A percentile compares a stretch with the other conserved stretches of the same genome.
Evolutionary conservation across 23 tunicate species (phyloP).

Genomic region (Trididemnum clinides): DNA sequence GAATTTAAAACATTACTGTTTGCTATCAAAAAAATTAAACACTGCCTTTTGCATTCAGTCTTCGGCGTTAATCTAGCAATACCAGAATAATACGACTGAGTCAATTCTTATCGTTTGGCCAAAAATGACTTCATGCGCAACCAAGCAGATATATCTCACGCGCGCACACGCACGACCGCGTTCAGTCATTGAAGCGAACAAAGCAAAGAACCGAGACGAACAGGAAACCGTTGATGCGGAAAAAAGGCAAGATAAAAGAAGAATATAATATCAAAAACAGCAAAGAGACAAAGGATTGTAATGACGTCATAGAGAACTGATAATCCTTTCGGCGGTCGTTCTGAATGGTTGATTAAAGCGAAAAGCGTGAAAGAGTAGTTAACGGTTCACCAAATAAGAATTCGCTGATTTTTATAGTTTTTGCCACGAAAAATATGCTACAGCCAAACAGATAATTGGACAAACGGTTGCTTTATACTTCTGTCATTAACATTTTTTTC

Average conservation of each 20-base stretch:
- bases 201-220: constrained; percentile 53
- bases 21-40: too few relatives aligned
- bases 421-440: too few relatives aligned
- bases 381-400: not conserved
- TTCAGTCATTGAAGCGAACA: constrained; percentile 51
- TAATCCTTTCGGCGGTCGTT: constrained; percentile 10
- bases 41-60: too few relatives aligned
- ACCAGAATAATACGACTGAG: constrained; percentile 5
- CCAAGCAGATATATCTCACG: constrained; percentile 13
- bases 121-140: constrained; percentile 16
- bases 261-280: not conserved
- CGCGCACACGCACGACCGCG: constrained; percentile 32
- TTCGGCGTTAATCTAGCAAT: too few relatives aligned
- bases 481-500: too few relatives aligned
- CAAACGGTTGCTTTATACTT: too few relatives aligned
- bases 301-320: too few relatives aligned
- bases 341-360: not conserved
- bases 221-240: constrained; percentile 43
- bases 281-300: not conserved
- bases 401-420: too few relatives aligned
- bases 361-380: not conserved
- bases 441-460: too few relatives aligned
- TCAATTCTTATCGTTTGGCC: not conserved
- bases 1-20: too few relatives aligned
- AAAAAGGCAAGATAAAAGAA: constrained; percentile 11